Evolutionary conservation across 2,888 invertebrate genomes (phyloP).

Genomic region (Ormia ochracea): DNA sequence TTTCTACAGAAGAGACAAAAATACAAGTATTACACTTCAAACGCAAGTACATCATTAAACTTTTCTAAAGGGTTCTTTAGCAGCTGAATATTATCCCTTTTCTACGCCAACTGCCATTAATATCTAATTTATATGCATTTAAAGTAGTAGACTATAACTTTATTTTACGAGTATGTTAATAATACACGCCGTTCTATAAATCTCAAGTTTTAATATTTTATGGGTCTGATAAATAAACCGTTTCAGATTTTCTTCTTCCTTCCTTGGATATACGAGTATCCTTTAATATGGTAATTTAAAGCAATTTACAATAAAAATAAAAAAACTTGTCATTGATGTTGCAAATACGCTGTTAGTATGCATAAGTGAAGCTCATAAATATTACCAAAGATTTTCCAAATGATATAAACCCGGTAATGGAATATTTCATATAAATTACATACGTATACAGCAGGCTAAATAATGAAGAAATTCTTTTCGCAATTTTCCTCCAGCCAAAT

Average conservation of each 20-base stretch:
- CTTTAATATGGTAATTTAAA: constrained; percentile 42
- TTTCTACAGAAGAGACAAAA: constrained; percentile 16
- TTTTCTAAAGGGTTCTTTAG: constrained; percentile 23
- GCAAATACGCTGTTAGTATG: constrained; percentile 25
- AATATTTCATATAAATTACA: neutral
- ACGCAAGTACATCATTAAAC: constrained; percentile 9
- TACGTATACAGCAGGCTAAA: neutral
- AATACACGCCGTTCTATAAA: constrained; percentile 54
- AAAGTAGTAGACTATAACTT: constrained; percentile 14
- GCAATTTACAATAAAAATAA: constrained; percentile 17
- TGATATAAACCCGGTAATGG: neutral
- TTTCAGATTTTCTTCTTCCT: constrained; percentile 10
- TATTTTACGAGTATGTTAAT: constrained; percentile 46
- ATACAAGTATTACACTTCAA: neutral
- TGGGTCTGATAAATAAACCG: constrained; percentile 47
- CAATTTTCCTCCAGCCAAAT: neutral
- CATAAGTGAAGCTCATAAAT: constrained; percentile 5
- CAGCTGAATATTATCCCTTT: constrained; percentile 20
- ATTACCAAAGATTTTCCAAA: neutral
- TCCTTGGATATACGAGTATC: no score
- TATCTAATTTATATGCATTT: constrained; percentile 57
- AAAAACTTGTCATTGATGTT: constrained; percentile 28
- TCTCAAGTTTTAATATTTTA: constrained; percentile 41
- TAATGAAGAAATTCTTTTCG: neutral
- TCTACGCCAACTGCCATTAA: constrained; percentile 22